Percentiles rank a stretch among this genome's conserved stretches.
These are phyloP conservation scores for Drosophila sproati DNA, from an alignment of 1,140 invertebrate species.

Conservation along the genomic window DNA sequence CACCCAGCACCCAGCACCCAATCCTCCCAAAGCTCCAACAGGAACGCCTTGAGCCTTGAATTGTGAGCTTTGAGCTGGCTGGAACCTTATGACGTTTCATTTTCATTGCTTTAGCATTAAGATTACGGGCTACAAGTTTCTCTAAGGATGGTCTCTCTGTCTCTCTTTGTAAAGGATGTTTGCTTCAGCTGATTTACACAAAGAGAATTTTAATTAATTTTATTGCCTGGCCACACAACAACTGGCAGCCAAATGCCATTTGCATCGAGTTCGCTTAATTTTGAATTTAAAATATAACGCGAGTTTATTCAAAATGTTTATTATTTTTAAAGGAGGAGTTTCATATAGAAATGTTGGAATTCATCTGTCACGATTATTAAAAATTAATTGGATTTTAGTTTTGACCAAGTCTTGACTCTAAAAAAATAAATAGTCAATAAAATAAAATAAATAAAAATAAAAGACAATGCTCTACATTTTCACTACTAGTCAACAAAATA, in stretches of 20 bases:
- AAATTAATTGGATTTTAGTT: too few relatives aligned
- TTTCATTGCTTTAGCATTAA: constrained; percentile 52
- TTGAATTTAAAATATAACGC: constrained; percentile 7
- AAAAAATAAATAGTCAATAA: too few relatives aligned
- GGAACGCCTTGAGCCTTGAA: constrained; percentile 50
- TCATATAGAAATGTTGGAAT: too few relatives aligned
- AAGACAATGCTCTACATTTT: too few relatives aligned
- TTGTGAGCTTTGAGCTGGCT: constrained; percentile 20
- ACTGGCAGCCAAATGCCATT: constrained; percentile 19
- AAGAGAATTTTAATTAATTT: constrained; percentile 83
- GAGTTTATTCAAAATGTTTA: not conserved
- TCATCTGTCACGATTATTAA: too few relatives aligned
- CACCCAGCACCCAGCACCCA: not conserved
- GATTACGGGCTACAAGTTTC: constrained; percentile 49
- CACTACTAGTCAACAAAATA: too few relatives aligned
- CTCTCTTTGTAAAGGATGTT: constrained; percentile 79
- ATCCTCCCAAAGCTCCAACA: constrained; percentile 5
- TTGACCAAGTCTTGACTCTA: too few relatives aligned
- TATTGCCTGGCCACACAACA: constrained; percentile 44
- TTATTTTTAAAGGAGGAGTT: too few relatives aligned
- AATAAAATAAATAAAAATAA: too few relatives aligned
- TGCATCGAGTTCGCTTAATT: not conserved
- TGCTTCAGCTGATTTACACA: constrained; percentile 74
- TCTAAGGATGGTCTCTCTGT: constrained; percentile 41
- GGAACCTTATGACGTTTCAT: constrained; percentile 52